phyloP scores from a whole-genome alignment of 2,113 vertebrate species.

The Erinaceus europaeus region DNA sequence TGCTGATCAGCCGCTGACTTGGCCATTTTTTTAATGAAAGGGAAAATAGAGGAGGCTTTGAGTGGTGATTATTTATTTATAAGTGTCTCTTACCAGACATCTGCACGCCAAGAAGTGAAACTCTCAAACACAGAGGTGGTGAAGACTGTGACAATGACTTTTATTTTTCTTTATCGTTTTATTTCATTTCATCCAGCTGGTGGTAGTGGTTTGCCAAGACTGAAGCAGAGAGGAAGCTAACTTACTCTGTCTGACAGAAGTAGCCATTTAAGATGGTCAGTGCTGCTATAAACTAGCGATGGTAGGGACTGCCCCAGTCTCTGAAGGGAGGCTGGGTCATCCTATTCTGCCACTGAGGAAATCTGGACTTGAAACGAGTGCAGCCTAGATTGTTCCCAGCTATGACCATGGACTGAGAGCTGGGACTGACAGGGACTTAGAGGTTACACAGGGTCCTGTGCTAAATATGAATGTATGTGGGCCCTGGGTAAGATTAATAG shows the following conservation, averaged over 20 bases:
- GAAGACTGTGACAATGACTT: background rate
- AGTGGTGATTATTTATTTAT: conserved; percentile 25
- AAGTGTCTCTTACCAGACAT: background rate
- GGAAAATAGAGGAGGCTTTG: background rate
- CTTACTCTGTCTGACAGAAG: background rate
- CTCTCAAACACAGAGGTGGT: background rate
- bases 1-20: background rate
- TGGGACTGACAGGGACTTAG: too few species aligned
- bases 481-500: too few species aligned
- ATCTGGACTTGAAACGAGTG: too few species aligned
- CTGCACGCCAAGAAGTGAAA: background rate
- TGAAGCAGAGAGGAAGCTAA: background rate
- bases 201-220: background rate
- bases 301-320: too few species aligned
- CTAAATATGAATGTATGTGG: too few species aligned
- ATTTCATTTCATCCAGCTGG: background rate
- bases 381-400: too few species aligned
- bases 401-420: too few species aligned
- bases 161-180: background rate
- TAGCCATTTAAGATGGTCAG: background rate
- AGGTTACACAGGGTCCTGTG: too few species aligned
- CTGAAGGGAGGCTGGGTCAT: too few species aligned
- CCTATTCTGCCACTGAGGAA: too few species aligned
- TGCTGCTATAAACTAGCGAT: too few species aligned
- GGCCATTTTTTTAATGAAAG: background rate